phyloP scores from a whole-genome alignment of 1,140 invertebrate genomes.

The Drosophila truncata region DNA sequence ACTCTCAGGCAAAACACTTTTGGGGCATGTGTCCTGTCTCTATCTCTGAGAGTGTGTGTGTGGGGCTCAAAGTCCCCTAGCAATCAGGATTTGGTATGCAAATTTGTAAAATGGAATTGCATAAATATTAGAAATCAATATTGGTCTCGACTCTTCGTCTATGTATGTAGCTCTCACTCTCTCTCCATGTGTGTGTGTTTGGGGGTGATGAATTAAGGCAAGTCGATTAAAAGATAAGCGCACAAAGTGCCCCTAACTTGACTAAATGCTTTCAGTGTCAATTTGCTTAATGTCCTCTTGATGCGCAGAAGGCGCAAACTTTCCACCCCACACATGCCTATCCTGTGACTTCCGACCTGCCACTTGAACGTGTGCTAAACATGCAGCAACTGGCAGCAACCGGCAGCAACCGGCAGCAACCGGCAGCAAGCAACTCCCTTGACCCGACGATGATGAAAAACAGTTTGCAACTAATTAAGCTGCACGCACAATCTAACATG shows the following conservation, averaged over 20 bases:
- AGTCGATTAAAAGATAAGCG: slow-evolving; percentile 76
- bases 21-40: slow-evolving; percentile 4
- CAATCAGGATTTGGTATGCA: slow-evolving; percentile 82
- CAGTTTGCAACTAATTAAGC: slow-evolving; percentile 83
- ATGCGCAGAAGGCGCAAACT: slow-evolving; percentile 34
- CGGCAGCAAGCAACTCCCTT: slow-evolving; percentile 1
- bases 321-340: slow-evolving; percentile 6
- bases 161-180: background rate
- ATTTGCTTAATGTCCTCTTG: slow-evolving; percentile 62
- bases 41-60: background rate
- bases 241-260: slow-evolving; percentile 51
- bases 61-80: slow-evolving; percentile 71
- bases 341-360: slow-evolving; percentile 12
- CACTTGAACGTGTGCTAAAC: slow-evolving; percentile 60
- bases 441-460: slow-evolving; percentile 71
- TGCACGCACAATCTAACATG: slow-evolving; percentile 83
- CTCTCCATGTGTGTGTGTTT: background rate
- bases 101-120: slow-evolving; percentile 83
- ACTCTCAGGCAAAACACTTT: slow-evolving; percentile 35
- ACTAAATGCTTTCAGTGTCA: slow-evolving; percentile 75
- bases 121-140: slow-evolving; percentile 84
- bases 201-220: slow-evolving; percentile 41
- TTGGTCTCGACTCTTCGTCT: slow-evolving; percentile 41
- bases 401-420: no score
- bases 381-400: slow-evolving; percentile 35